Percentiles rank a stretch among this genome's conserved stretches.
Conservation (phyloP, 2,113 vertebrate genomes). For the Cyphomyrus plagiostoma region DNA sequence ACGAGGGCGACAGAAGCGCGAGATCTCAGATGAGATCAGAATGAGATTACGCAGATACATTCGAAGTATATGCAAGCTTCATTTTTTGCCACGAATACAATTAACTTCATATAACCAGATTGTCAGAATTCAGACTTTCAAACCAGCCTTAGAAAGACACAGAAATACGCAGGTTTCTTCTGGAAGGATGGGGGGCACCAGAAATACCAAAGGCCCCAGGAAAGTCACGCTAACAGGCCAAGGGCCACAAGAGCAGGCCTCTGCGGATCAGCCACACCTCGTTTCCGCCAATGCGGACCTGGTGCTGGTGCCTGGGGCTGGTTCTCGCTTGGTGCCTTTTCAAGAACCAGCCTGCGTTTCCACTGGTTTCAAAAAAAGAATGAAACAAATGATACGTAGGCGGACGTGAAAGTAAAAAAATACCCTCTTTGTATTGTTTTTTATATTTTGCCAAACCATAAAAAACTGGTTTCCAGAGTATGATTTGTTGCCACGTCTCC, state of each 20-base stretch:
- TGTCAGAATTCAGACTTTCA: background rate
- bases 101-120: background rate
- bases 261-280: background rate
- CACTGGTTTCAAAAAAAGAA: too few species aligned
- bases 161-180: background rate
- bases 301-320: too few species aligned
- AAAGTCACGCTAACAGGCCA: background rate
- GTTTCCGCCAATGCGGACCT: too few species aligned
- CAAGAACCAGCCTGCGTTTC: too few species aligned
- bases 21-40: background rate
- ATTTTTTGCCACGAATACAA: background rate
- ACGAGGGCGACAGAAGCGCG: background rate
- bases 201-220: background rate
- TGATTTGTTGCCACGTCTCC: too few species aligned
- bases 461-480: too few species aligned
- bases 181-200: background rate
- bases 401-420: too few species aligned
- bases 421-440: too few species aligned
- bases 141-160: background rate
- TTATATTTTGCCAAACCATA: too few species aligned
- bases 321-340: too few species aligned
- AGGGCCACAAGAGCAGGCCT: background rate
- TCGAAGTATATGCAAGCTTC: background rate
- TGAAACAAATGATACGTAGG: too few species aligned
- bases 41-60: background rate